Evolutionary conservation across 2,888 invertebrate genomes (phyloP).

Genomic region (Lamellibrachia columna): DNA sequence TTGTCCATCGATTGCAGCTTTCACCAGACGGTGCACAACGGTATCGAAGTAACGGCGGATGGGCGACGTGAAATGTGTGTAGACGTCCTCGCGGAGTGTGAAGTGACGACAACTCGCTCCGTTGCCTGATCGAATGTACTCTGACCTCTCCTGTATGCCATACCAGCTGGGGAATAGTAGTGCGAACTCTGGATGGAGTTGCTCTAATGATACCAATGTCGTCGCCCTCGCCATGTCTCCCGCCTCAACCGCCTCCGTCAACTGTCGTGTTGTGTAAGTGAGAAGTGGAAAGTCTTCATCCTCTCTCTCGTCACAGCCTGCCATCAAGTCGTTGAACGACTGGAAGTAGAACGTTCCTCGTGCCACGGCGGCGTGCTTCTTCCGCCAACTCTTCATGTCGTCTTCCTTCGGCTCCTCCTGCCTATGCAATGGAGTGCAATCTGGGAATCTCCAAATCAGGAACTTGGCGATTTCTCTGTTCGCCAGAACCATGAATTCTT

Average conservation of each 20-base stretch:
- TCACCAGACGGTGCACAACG: slow-evolving; percentile 53
- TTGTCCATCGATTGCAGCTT: slow-evolving; percentile 39
- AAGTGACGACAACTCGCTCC: slow-evolving; percentile 42
- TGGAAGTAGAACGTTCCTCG: slow-evolving; percentile 27
- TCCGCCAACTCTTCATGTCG: slow-evolving; percentile 30
- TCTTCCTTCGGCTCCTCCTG: slow-evolving; percentile 46
- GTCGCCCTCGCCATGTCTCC: slow-evolving; percentile 45
- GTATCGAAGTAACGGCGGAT: slow-evolving; percentile 55
- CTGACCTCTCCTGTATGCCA: slow-evolving; percentile 45
- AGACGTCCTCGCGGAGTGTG: slow-evolving; percentile 46
- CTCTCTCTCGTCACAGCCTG: slow-evolving; percentile 32
- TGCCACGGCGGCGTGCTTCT: neutral
- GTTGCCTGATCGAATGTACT: slow-evolving; percentile 19
- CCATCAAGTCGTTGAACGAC: slow-evolving; percentile 38
- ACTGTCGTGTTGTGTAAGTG: slow-evolving; percentile 43
- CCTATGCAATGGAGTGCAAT: slow-evolving; percentile 48
- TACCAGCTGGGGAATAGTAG: slow-evolving; percentile 49
- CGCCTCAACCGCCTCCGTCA: slow-evolving; percentile 42
- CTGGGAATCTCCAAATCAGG: slow-evolving; percentile 46
- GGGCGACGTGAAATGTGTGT: slow-evolving; percentile 54
- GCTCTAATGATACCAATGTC: slow-evolving; percentile 48
- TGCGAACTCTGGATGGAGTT: slow-evolving; percentile 53
- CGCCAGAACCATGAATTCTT: slow-evolving; percentile 56
- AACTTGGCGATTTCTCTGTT: slow-evolving; percentile 52
- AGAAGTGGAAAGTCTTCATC: slow-evolving; percentile 45